Evolutionary conservation across 2,113 vertebrate species (phyloP).

Genomic region (Trematocara variabile): DNA sequence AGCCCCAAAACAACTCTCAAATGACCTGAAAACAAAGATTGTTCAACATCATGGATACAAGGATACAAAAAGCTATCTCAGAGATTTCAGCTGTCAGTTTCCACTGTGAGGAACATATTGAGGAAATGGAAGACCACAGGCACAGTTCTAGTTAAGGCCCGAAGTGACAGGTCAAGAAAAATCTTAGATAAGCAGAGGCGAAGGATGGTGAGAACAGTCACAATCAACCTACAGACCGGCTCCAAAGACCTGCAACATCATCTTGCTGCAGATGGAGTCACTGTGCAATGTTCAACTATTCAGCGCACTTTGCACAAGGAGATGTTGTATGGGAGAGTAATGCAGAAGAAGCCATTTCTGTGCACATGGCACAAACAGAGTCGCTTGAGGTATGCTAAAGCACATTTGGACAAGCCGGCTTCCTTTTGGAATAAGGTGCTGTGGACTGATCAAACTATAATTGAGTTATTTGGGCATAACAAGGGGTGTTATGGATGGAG

Average conservation of each 20-base stretch:
- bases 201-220: background rate
- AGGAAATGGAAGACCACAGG: background rate
- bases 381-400: fast-evolving
- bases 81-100: background rate
- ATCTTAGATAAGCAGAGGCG: background rate
- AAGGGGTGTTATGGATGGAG: fast-evolving
- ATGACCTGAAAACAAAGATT: background rate
- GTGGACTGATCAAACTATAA: background rate
- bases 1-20: background rate
- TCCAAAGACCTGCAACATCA: background rate
- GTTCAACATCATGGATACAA: background rate
- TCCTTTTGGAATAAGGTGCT: background rate
- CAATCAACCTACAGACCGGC: fast-evolving
- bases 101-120: background rate
- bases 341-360: background rate
- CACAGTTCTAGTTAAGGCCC: background rate
- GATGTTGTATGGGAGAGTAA: background rate
- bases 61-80: background rate
- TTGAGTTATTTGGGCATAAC: background rate
- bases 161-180: fast-evolving
- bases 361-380: background rate
- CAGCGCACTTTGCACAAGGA: background rate
- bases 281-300: background rate
- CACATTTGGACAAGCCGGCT: background rate
- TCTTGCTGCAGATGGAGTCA: background rate